A percentile compares a stretch with the other conserved stretches of the same genome.
These are phyloP conservation scores for Zeuzera pyrina DNA, from an alignment of 2,888 invertebrate species.

Conservation along the genomic window DNA sequence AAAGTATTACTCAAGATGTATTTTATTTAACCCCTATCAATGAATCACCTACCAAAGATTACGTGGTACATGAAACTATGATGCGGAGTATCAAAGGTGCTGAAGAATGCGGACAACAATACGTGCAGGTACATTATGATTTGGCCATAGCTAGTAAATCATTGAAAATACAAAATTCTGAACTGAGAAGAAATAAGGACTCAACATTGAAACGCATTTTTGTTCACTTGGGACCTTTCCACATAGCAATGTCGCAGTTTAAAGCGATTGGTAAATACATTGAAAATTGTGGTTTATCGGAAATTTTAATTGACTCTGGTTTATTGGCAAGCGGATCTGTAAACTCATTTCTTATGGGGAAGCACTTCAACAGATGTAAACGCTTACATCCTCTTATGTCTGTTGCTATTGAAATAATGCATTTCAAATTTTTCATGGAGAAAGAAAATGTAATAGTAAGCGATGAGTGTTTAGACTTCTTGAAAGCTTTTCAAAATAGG, in stretches of 20 bases:
- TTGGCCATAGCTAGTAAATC: constrained; percentile 20
- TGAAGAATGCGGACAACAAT: constrained; percentile 16
- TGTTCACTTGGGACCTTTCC: constrained; percentile 24
- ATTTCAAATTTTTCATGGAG: constrained; percentile 21
- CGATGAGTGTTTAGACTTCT: constrained; percentile 2
- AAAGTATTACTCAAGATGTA: constrained; percentile 20
- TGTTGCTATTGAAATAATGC: constrained; percentile 21
- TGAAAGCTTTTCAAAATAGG: constrained; percentile 10
- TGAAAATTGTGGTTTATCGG: constrained; percentile 21
- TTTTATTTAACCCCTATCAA: constrained; percentile 28
- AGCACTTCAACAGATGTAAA: constrained; percentile 28
- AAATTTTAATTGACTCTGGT: constrained; percentile 15
- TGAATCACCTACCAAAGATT: constrained; percentile 23
- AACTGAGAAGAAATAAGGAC: constrained; percentile 20
- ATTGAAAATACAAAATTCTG: constrained; percentile 19
- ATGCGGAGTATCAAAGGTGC: constrained; percentile 19
- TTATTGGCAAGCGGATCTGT: constrained; percentile 22
- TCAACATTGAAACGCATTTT: constrained; percentile 24
- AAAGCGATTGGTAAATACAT: constrained; percentile 26
- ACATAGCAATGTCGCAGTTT: constrained; percentile 24
- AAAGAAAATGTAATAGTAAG: constrained; percentile 6
- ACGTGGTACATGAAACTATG: constrained; percentile 22
- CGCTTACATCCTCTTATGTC: constrained; percentile 21
- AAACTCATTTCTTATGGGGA: constrained; percentile 22
- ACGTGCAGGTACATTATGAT: constrained; percentile 25